A percentile compares a stretch with the other conserved stretches of the same genome.
phyloP scores from a whole-genome alignment of 2,797 vertebrate genomes.

The Aythya fuligula region DNA sequence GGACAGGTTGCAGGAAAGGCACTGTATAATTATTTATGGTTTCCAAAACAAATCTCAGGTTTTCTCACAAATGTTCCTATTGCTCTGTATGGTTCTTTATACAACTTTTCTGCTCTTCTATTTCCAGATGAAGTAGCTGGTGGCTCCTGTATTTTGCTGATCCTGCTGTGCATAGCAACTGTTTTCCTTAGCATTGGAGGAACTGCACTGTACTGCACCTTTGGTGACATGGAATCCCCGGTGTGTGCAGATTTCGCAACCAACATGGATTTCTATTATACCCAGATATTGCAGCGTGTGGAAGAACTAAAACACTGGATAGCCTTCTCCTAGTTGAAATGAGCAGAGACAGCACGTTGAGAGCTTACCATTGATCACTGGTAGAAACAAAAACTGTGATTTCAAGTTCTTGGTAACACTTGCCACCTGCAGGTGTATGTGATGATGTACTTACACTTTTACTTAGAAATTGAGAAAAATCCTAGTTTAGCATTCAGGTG shows the following conservation, averaged over 20 bases:
- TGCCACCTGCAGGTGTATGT: constrained; percentile 9
- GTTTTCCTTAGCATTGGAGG: constrained; percentile 94
- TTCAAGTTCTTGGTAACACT: constrained; percentile 56
- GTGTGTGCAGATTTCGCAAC: constrained; percentile 92
- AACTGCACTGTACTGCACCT: constrained; percentile 92
- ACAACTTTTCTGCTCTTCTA: constrained; percentile 12
- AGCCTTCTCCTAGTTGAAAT: constrained; percentile 79
- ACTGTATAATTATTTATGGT: background rate
- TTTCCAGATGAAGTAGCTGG: constrained; percentile 89
- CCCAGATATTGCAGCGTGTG: constrained; percentile 81
- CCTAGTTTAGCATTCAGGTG: constrained; percentile 18
- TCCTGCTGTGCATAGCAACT: constrained; percentile 91
- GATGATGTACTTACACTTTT: background rate
- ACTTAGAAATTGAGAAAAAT: constrained; percentile 34
- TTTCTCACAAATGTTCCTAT: background rate
- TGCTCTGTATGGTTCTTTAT: background rate
- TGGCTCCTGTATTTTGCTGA: constrained; percentile 91
- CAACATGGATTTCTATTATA: constrained; percentile 91
- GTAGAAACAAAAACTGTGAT: constrained; percentile 1
- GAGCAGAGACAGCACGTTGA: background rate
- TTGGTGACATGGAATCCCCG: constrained; percentile 89
- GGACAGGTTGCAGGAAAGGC: background rate
- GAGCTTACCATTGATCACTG: background rate
- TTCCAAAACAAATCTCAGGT: background rate
- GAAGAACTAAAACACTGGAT: constrained; percentile 87